Evolutionary conservation across 2,113 vertebrate species (phyloP).

Genomic region (Archocentrus centrarchus): DNA sequence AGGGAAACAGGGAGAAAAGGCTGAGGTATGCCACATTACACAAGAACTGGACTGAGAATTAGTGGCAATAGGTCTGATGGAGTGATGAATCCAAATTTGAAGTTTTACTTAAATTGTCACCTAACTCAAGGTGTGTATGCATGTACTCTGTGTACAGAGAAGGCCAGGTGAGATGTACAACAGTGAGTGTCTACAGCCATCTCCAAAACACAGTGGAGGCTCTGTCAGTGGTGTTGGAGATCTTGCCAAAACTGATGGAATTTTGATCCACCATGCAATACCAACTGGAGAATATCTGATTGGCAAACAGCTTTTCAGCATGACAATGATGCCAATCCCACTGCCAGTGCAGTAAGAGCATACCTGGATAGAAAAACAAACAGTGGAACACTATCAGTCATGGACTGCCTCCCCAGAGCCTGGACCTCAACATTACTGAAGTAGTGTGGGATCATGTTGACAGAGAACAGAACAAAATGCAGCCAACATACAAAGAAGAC

Average conservation of each 20-base stretch:
- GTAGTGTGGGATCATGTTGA: not conserved
- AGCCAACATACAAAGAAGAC: not conserved
- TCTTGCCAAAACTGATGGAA: not conserved
- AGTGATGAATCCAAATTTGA: no score
- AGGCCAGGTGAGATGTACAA: not conserved
- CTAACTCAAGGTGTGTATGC: no score
- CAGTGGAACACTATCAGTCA: not conserved
- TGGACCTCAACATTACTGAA: not conserved
- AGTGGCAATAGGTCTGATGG: no score
- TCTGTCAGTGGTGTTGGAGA: not conserved
- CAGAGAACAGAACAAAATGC: not conserved
- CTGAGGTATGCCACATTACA: no score
- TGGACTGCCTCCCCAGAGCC: not conserved
- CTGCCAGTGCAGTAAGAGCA: not conserved
- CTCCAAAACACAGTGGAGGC: not conserved
- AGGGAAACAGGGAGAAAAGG: no score
- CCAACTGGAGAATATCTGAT: not conserved
- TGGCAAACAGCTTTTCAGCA: not conserved
- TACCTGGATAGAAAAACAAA: not conserved
- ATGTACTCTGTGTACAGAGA: no score
- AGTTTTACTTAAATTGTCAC: not conserved
- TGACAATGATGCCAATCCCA: not conserved
- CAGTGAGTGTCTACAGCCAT: not conserved
- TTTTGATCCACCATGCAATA: not conserved
- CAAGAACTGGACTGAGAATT: no score